phyloP scores from a whole-genome alignment of 2,888 invertebrate species.

The Drosophila neotestacea region DNA sequence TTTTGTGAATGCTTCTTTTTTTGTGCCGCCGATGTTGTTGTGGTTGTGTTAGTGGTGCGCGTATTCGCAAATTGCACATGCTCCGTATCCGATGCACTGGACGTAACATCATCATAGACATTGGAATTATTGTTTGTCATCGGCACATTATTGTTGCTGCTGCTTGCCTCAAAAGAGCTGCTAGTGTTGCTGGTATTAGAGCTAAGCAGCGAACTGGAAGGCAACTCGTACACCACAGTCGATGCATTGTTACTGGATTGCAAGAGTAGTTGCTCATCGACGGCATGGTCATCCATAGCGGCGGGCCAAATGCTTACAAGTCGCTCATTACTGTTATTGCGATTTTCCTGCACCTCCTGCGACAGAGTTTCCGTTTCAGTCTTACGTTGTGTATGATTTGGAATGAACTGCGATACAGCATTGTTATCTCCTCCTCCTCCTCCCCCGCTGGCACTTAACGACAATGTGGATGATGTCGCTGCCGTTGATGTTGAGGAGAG shows the following conservation, averaged over 20 bases:
- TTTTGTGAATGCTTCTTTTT: slow-evolving; percentile 65
- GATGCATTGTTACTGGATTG: slow-evolving; percentile 21
- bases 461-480: slow-evolving; percentile 37
- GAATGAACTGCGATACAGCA: slow-evolving; percentile 48
- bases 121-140: slow-evolving; percentile 23
- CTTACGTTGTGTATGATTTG: slow-evolving; percentile 61
- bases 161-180: slow-evolving; percentile 63
- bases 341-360: slow-evolving; percentile 20
- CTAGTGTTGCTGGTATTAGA: slow-evolving; percentile 51
- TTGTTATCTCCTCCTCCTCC: slow-evolving; percentile 18
- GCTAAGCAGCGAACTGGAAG: slow-evolving; percentile 60
- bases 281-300: slow-evolving; percentile 71
- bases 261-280: slow-evolving; percentile 54
- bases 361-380: slow-evolving; percentile 43
- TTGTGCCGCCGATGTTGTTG: slow-evolving; percentile 79
- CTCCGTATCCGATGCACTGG: slow-evolving; percentile 82
- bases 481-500: slow-evolving; percentile 64
- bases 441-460: slow-evolving; percentile 26
- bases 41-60: slow-evolving; percentile 81
- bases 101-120: slow-evolving; percentile 75
- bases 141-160: slow-evolving; percentile 29
- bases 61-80: slow-evolving; percentile 82
- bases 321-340: slow-evolving; percentile 21
- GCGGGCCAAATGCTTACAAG: slow-evolving; percentile 54
- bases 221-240: slow-evolving; percentile 52